Conservation (phyloP, 2,888 invertebrate genomes). For the Apamea sordens region DNA sequence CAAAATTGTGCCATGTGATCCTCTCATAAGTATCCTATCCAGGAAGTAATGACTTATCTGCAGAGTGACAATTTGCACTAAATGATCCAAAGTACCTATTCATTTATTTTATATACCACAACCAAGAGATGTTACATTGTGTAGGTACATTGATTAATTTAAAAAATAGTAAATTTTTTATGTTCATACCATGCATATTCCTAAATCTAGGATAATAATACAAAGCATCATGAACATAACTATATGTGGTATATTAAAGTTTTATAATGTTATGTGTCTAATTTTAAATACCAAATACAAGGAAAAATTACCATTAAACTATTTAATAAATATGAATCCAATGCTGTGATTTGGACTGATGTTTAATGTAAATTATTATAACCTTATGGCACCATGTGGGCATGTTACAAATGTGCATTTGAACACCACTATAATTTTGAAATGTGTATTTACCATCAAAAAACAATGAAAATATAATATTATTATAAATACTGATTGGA, state of each 20-base stretch:
- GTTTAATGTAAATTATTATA: constrained; percentile 25
- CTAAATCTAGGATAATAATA: background rate
- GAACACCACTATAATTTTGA: background rate
- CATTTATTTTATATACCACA: background rate
- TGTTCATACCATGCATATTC: background rate
- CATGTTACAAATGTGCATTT: constrained; percentile 14
- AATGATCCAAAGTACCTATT: background rate
- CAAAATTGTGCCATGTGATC: constrained; percentile 31
- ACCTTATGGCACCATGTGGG: constrained; percentile 31
- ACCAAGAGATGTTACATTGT: background rate
- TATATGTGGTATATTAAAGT: background rate
- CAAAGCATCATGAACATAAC: background rate
- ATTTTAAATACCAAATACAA: background rate
- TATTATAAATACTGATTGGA: background rate
- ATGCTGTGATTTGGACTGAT: background rate
- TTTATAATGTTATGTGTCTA: background rate
- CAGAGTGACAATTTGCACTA: background rate
- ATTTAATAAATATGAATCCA: constrained; percentile 3
- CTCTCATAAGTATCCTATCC: background rate
- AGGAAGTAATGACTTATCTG: constrained; percentile 11
- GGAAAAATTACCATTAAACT: background rate
- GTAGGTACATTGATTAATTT: too few relatives aligned
- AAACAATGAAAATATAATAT: background rate
- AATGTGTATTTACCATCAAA: background rate
- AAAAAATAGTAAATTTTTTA: background rate